These are phyloP conservation scores for Octodon degus DNA, from an alignment of 2,113 vertebrate species.

Conservation along the genomic window DNA sequence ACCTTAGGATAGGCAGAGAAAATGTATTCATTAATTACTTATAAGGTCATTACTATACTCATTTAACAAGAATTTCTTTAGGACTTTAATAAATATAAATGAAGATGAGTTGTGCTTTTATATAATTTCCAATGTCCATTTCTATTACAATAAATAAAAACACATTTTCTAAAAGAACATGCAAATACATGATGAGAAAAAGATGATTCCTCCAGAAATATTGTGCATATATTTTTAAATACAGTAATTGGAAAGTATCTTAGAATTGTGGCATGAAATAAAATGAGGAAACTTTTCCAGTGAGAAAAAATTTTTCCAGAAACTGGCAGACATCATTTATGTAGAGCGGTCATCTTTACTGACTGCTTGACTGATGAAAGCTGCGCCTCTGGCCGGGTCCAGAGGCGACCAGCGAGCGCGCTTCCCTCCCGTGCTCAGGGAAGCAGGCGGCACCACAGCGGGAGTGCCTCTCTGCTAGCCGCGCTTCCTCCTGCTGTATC, in stretches of 20 bases:
- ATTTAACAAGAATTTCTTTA: constrained; percentile 20
- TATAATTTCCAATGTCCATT: neutral
- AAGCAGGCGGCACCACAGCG: constrained; percentile 60
- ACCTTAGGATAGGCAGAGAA: neutral
- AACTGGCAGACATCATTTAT: constrained; percentile 26
- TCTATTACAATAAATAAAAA: neutral
- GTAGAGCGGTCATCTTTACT: neutral
- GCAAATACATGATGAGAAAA: neutral
- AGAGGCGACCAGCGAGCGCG: constrained; percentile 28
- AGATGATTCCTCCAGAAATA: constrained; percentile 3
- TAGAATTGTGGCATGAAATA: constrained; percentile 21
- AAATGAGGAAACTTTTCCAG: constrained; percentile 40
- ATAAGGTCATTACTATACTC: constrained; percentile 1
- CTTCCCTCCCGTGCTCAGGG: constrained; percentile 56
- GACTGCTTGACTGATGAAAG: constrained; percentile 59
- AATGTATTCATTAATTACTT: constrained; percentile 48
- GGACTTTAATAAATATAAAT: constrained; percentile 30
- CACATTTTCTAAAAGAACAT: constrained; percentile 37
- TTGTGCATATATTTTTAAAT: constrained; percentile 26
- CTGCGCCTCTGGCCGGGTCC: neutral
- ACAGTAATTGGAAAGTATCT: constrained; percentile 9
- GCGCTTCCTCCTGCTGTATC: constrained; percentile 59
- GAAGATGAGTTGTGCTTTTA: constrained; percentile 49
- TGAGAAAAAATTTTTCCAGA: constrained; percentile 46
- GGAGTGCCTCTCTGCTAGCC: constrained; percentile 51